Conservation (phyloP, 2,797 vertebrate genomes). For the Argyrosomus regius region DNA sequence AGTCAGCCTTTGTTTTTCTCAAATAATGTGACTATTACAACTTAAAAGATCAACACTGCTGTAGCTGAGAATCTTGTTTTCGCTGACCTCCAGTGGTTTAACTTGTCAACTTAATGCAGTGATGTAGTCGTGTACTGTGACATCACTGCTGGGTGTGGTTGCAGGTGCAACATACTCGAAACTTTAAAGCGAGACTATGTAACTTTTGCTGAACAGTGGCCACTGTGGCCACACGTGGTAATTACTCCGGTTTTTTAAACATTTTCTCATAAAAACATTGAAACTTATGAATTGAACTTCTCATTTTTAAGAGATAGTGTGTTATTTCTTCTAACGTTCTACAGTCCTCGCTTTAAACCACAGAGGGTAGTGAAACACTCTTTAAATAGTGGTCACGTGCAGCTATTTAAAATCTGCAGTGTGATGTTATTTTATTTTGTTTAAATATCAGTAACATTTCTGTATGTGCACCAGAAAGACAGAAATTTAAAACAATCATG, state of each 20-base stretch:
- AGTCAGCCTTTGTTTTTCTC: no score
- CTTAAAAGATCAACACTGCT: no score
- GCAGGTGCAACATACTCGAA: not conserved
- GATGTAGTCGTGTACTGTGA: not conserved
- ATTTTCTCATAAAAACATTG: no score
- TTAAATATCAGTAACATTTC: not conserved
- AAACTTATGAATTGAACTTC: not conserved
- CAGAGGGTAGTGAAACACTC: not conserved
- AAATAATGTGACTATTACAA: no score
- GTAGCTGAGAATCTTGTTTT: no score
- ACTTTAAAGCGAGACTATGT: not conserved
- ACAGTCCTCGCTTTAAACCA: not conserved
- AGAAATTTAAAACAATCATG: not conserved
- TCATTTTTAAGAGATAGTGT: not conserved
- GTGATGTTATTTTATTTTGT: no score
- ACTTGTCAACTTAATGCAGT: not conserved
- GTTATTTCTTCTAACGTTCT: not conserved
- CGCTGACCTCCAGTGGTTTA: not conserved
- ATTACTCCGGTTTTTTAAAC: no score
- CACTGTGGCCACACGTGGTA: not conserved
- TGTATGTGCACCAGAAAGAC: not conserved
- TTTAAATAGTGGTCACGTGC: not conserved
- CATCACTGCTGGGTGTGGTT: not conserved
- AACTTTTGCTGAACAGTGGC: not conserved
- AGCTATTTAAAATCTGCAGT: not conserved